Evolutionary conservation across 2,113 vertebrate species (phyloP).

Genomic region (Xenopus tropicalis): UCB_Xtro_10.0 CM004443.2:172796001-172796500

Average conservation of each 20-base stretch:
- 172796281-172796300: neutral
- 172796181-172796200: neutral
- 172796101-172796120: too few relatives aligned
- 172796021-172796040: too few relatives aligned
- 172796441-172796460: constrained; percentile 18
- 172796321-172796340: neutral
- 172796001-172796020: too few relatives aligned
- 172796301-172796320: neutral
- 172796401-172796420: constrained; percentile 17
- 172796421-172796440: constrained; percentile 17
- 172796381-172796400: neutral
- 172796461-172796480: neutral
- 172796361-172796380: neutral
- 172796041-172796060: too few relatives aligned
- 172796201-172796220: neutral
- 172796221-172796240: neutral
- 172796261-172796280: neutral
- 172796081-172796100: too few relatives aligned
- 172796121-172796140: too few relatives aligned
- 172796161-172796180: neutral
- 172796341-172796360: neutral
- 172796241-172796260: neutral
- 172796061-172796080: too few relatives aligned
- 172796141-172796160: too few relatives aligned
- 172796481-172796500: constrained; percentile 21